phyloP scores from a whole-genome alignment of 1,140 invertebrate genomes.

The Holotrichia oblita region DNA sequence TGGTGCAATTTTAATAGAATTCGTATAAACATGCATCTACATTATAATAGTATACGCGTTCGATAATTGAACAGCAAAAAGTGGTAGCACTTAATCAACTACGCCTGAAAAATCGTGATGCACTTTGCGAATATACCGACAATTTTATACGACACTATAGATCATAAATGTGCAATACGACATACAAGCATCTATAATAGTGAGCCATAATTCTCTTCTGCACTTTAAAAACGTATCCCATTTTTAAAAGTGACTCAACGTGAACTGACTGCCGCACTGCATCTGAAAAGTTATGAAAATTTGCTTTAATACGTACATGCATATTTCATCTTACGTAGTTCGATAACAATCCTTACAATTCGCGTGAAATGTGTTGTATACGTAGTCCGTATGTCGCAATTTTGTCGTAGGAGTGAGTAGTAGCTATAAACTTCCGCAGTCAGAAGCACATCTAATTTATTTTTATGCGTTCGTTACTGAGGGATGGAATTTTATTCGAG shows the following conservation, averaged over 20 bases:
- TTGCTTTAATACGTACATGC: conserved; percentile 6
- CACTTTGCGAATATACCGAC: not conserved
- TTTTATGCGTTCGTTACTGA: not conserved
- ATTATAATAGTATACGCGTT: too few species aligned
- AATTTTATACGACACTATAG: not conserved
- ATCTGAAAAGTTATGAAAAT: not conserved
- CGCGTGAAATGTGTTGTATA: not conserved
- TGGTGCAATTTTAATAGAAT: too few species aligned
- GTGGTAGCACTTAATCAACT: not conserved
- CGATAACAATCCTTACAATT: not conserved
- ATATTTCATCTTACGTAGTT: conserved; percentile 1
- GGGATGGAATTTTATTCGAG: not conserved
- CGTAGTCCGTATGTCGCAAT: not conserved
- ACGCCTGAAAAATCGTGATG: not conserved
- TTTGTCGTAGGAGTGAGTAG: not conserved
- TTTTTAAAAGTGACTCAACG: conserved; percentile 9
- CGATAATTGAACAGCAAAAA: too few species aligned
- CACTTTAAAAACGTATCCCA: not conserved
- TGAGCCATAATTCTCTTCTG: not conserved
- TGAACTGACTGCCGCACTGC: not conserved
- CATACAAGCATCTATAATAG: not conserved
- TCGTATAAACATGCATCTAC: too few species aligned
- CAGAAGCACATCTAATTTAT: not conserved
- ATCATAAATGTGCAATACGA: not conserved
- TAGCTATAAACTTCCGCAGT: not conserved